Evolutionary conservation across 2,113 vertebrate genomes (phyloP).

Genomic region (Misgurnus anguillicaudatus): DNA sequence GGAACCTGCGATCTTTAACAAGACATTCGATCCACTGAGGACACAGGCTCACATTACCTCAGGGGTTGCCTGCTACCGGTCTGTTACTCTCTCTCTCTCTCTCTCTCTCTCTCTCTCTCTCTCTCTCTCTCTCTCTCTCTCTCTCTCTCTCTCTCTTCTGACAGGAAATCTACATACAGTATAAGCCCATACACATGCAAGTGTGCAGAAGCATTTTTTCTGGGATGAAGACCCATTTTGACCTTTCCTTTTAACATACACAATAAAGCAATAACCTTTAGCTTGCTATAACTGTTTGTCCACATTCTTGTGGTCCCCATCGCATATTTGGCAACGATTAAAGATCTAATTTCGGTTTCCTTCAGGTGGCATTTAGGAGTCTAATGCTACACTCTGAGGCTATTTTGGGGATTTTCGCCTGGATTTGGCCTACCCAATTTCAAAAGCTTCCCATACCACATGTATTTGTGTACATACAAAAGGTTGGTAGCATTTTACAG

Average conservation of each 20-base stretch:
- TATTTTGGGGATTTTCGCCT: too few species aligned
- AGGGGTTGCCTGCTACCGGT: conserved; percentile 60
- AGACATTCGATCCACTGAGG: conserved; percentile 67
- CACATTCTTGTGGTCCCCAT: conserved; percentile 23
- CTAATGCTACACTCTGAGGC: conserved; percentile 32
- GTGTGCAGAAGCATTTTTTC: not conserved
- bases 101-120: conserved; percentile 36
- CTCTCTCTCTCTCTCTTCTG: conserved; percentile 18
- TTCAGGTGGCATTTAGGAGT: conserved; percentile 44
- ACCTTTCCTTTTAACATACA: conserved; percentile 23
- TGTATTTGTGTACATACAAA: too few species aligned
- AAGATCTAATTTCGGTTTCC: conserved; percentile 46
- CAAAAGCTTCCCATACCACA: too few species aligned
- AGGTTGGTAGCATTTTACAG: too few species aligned
- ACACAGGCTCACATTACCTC: conserved; percentile 66
- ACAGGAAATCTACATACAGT: not conserved
- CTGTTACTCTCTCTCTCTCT: conserved; percentile 49
- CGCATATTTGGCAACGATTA: conserved; percentile 42
- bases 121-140: conserved; percentile 31
- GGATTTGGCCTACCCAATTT: too few species aligned
- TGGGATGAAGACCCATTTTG: not conserved
- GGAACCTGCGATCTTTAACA: conserved; percentile 72
- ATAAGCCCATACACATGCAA: not conserved
- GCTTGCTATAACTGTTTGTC: not conserved
- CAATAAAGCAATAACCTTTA: conserved; percentile 16